Evolutionary conservation across 2,888 invertebrate species (phyloP), one percentile per base, ranked within the genome.

Genomic region (Limnephilus auricula): DNA sequence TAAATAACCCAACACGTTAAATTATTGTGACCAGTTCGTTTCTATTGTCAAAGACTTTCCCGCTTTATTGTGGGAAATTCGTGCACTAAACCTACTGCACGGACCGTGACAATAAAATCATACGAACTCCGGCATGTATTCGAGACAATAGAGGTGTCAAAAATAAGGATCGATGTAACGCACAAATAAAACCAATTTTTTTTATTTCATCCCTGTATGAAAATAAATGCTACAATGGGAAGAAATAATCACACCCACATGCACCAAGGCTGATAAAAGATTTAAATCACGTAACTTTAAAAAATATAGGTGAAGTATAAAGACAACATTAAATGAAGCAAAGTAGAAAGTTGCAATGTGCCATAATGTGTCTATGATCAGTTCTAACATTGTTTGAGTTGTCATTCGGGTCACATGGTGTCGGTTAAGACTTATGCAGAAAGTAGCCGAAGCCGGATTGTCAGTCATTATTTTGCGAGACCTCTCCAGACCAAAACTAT

Each of bases 21-120:
- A 86, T 86, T 65, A 86, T 86, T 86, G 86, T 50, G 86, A 32
- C 45, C 86, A 86, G 65, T 86, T 86, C 86, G 45, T 86, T 65
- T 86, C 86, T 86, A 86, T 86, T 86, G 65, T 86, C 50, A 86
- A 86, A 50, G 86, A 30, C 86, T 86, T 86, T 86, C 40, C 86
- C 65, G 86, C 86, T 86, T 18, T 31, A 45, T 50, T 86, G 45
- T 86, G 45, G 65, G 50, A 45, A n/a, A 86, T 86, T 18, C 45
- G 50, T 30, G 85, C 34, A 65, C 65, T 25, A 50, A 50, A 50
- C 50, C 82, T 82, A 32, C 82, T 82, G 82, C 65, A 50, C 30
- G 86, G 50, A 86, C 50, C 86, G 50, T 30, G 86, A 86, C 50
- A 50, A 86, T 86, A 45, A 86, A 86, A 86, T 30, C 86, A 31